phyloP scores from a whole-genome alignment of 2,888 invertebrate species.

The Sminthurides aquaticus region DNA sequence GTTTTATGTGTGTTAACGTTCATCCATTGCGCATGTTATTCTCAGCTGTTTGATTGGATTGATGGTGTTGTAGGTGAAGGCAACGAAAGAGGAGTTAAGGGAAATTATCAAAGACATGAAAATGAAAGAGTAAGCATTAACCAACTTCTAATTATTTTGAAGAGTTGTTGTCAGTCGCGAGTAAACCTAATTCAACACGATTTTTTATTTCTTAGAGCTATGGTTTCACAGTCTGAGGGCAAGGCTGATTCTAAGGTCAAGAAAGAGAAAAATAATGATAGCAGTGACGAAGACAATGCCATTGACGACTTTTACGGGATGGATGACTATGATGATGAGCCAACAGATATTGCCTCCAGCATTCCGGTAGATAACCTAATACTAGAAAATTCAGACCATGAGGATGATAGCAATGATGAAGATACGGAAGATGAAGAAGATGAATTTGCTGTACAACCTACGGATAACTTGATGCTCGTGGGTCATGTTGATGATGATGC shows the following conservation, averaged over 20 bases:
- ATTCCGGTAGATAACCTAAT: constrained; percentile 45
- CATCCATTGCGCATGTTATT: no score
- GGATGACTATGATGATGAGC: constrained; percentile 49
- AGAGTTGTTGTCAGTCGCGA: no score
- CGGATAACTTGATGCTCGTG: constrained; percentile 80
- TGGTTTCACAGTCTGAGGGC: background rate
- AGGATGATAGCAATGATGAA: constrained; percentile 47
- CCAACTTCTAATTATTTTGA: no score
- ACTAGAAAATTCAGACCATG: constrained; percentile 40
- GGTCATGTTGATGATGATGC: constrained; percentile 82
- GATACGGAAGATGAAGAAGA: constrained; percentile 65
- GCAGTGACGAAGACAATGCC: constrained; percentile 65
- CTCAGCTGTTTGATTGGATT: no score
- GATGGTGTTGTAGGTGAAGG: constrained; percentile 65
- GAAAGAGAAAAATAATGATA: constrained; percentile 28
- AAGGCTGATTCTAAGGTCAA: constrained; percentile 19
- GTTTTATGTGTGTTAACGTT: no score
- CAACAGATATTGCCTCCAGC: constrained; percentile 46
- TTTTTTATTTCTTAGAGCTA: background rate
- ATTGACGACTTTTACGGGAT: constrained; percentile 49
- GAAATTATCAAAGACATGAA: constrained; percentile 68
- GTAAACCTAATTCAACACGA: no score
- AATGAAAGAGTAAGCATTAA: constrained; percentile 54
- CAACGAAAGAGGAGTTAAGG: constrained; percentile 67
- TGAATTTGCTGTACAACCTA: constrained; percentile 77